These are phyloP conservation scores for Aradus depressus DNA, from an alignment of 2,888 invertebrate genomes.

Conservation along the genomic window DNA sequence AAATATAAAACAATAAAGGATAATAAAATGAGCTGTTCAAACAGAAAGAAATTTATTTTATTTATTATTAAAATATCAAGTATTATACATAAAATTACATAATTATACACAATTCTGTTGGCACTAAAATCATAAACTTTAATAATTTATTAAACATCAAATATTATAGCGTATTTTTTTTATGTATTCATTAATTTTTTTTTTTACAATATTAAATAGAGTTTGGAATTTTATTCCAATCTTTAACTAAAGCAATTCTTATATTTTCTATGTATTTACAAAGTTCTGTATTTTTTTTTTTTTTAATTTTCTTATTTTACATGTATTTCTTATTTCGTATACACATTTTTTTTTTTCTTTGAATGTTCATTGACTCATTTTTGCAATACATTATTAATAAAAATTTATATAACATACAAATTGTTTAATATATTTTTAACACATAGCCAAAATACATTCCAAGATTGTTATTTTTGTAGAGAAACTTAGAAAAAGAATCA, in stretches of 20 bases:
- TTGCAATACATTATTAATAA: too few relatives aligned
- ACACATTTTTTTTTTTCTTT: too few relatives aligned
- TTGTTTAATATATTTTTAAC: too few relatives aligned
- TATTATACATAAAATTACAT: constrained; percentile 17
- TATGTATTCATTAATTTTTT: background rate
- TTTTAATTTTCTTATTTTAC: background rate
- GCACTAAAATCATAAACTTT: constrained; percentile 15
- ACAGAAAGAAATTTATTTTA: constrained; percentile 14
- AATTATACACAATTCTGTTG: constrained; percentile 14
- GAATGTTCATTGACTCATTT: too few relatives aligned
- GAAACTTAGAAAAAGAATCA: too few relatives aligned
- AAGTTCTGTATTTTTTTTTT: background rate
- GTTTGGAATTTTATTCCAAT: background rate
- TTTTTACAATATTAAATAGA: constrained; percentile 12
- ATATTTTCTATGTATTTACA: background rate
- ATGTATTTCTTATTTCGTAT: too few relatives aligned
- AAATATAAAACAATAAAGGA: background rate
- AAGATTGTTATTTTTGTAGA: too few relatives aligned
- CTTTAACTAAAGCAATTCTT: background rate
- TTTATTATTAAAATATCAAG: constrained; percentile 19
- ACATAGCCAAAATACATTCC: too few relatives aligned
- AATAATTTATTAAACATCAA: too few relatives aligned
- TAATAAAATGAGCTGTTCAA: background rate
- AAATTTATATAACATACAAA: too few relatives aligned
- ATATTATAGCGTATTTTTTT: constrained; percentile 1